Evolutionary conservation across 2,888 invertebrate genomes (phyloP), one percentile per base, ranked within the genome.

Genomic region (Enoplolaimus lenunculus): DNA sequence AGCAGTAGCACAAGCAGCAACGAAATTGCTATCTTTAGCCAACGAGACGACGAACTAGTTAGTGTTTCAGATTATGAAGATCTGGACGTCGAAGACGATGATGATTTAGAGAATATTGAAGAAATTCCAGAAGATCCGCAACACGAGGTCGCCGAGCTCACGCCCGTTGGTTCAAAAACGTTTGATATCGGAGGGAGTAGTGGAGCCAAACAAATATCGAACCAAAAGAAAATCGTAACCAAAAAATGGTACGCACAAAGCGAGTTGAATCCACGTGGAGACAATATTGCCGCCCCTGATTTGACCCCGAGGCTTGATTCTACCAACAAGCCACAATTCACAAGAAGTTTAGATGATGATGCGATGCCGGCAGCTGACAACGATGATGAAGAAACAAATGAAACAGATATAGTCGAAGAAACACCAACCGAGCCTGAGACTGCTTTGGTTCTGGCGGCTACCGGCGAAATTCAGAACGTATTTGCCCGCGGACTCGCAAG

Each of bases 11-110:
- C 7, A 7, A 45, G 45, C 21, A 45, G 45, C 45, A 21, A 45
- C 45, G 45, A 45, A 45, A 21, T 45, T 45, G 45, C 45, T 13
- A 45, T 45, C 7, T 66, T n/a, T 33, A 31, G 31, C n/a, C 67
- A 66, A 26, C 67, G 34, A n/a, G 70, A 71, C 1, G 71, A 68
- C 34, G 68, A 68, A 29, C 67, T 67, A 21, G 68, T 60, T 28
- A 72, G 45, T 28, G 35, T 66, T 31, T 66, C 72, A 7, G 72
- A 71, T 34, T 71, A 59, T 34, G 72, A 72, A 30, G 72, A 66
- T 67, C 57, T 65, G 26, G 67, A 65, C 31, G 16, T 60, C 31
- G 68, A 57, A 2, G 45, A 57, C n/a, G 70, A 70, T 26, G 34
- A 69, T 7, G 70, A 70, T 28, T 26, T 28, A 21, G 31, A 21